Base-by-base conservation (phyloP, 2,113 vertebrate species). In the Plestiodon gilberti region DNA sequence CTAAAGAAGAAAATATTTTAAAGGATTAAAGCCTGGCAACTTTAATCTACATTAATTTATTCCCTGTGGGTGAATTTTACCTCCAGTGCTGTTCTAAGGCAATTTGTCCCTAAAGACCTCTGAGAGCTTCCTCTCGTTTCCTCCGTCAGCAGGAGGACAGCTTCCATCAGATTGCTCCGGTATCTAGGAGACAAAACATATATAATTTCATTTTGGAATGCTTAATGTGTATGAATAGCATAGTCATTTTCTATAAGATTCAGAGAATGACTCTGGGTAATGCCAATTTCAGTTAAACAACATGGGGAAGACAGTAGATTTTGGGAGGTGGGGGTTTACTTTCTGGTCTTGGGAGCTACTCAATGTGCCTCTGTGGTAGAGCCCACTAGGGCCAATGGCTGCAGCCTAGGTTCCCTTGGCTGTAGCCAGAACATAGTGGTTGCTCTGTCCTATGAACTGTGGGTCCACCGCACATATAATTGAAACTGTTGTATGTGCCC, bases 1-100 rank as follows among this genome's bases (percentile, higher is more conserved):
- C 38, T 25, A 64, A 64, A 78, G 23, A 25, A 90, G 92, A 93
- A 92, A 79, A 82, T 90, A 15, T 88, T 95, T 89, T 91, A 89
- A 90, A 87, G 74, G 55, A 85, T 86, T 93, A 52, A 52, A 80
- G 85, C 20, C 30, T 10, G 43, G 88, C 91, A 78, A 82, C 80
- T 92, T 91, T 90, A 18, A 88, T 30, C 84, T 81, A 0, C 59
- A 10, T 2, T 70, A 3, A 55, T 82, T 70, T 65, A 33, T 55
- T 78, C 48, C 65, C 88, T 10, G 0, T 0, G 11, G 82, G 82
- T 80, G 90, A 25, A 0, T 0, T 11, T 76, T 20, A 40, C 38
- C 84, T 40, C 0, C 43, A 0, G 57, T 0, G 0, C 38, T 30
- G 25, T 18, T 40, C 18, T 40, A 28, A 52, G 25, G 48, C 6